These are phyloP conservation scores for Thymelicus acteon DNA, from an alignment of 2,888 invertebrate genomes.

Conservation along the genomic window DNA sequence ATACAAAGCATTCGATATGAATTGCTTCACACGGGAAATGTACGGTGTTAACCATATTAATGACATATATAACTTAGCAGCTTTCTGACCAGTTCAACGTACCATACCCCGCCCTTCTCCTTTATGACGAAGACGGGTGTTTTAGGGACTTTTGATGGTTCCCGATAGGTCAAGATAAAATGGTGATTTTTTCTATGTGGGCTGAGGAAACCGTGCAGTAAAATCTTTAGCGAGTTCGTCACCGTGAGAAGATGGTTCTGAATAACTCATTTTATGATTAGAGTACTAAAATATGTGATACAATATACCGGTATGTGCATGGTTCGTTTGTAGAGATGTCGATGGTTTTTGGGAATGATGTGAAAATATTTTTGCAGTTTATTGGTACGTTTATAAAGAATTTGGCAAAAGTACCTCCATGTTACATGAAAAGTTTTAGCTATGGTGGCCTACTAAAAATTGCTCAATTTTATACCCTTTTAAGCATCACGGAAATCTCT, in stretches of 20 bases:
- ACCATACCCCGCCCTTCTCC: conserved; percentile 37
- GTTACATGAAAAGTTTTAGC: no score
- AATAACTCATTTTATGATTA: conserved; percentile 33
- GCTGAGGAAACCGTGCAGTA: conserved; percentile 49
- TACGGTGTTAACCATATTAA: conserved; percentile 75
- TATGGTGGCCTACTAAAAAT: no score
- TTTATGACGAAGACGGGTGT: neutral
- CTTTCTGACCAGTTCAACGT: conserved; percentile 43
- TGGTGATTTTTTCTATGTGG: conserved; percentile 49
- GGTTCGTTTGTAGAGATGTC: no score
- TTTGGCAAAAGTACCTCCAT: no score
- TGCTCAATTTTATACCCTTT: no score
- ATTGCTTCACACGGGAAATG: conserved; percentile 74
- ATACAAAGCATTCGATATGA: conserved; percentile 41
- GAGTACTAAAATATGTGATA: conserved; percentile 28
- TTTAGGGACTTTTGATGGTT: conserved; percentile 16
- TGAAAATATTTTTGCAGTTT: no score
- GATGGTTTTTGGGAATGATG: no score
- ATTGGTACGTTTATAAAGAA: no score
- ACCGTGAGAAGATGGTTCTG: conserved; percentile 48
- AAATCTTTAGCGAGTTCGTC: conserved; percentile 53
- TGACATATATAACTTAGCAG: conserved; percentile 65
- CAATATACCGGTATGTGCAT: neutral
- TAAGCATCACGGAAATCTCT: no score
- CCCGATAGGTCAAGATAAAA: conserved; percentile 43